Conservation (phyloP, 2,888 invertebrate species). For the Dynastes hyllus region DNA sequence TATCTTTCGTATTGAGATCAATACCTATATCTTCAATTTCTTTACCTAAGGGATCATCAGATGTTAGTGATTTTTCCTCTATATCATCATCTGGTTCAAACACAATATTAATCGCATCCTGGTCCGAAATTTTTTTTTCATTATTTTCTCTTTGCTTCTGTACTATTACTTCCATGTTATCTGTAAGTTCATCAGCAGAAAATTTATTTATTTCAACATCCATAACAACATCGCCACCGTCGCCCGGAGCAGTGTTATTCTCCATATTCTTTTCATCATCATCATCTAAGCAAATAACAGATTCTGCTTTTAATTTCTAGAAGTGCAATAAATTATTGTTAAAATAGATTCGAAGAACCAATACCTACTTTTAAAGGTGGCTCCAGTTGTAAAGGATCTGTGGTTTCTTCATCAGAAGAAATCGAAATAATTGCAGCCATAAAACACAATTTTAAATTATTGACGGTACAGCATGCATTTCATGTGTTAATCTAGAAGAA, state of each 20-base stretch:
- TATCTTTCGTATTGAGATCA: background rate
- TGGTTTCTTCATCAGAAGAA: slow-evolving; percentile 43
- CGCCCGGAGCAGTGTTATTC: background rate
- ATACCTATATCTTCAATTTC: background rate
- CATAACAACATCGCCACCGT: background rate
- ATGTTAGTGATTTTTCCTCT: background rate
- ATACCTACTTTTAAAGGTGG: slow-evolving; percentile 1
- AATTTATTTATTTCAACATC: background rate
- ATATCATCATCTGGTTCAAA: slow-evolving; percentile 7
- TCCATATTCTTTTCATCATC: slow-evolving; percentile 29
- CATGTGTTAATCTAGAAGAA: background rate
- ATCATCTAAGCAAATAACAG: slow-evolving; percentile 30
- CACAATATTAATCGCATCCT: slow-evolving; percentile 5
- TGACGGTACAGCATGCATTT: background rate
- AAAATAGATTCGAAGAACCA: background rate
- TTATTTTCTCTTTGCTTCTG: background rate
- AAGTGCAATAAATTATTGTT: background rate
- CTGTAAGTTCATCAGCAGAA: background rate
- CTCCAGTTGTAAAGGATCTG: background rate
- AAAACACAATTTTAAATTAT: slow-evolving; percentile 1
- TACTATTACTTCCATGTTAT: background rate
- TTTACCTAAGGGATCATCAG: background rate
- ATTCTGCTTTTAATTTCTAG: slow-evolving; percentile 3
- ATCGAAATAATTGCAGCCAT: slow-evolving; percentile 44
- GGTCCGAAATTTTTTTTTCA: background rate